Percentiles rank a stretch among this genome's conserved stretches.
phyloP scores from a whole-genome alignment of 2,113 vertebrate genomes.

The Hiodon tergisus region DNA sequence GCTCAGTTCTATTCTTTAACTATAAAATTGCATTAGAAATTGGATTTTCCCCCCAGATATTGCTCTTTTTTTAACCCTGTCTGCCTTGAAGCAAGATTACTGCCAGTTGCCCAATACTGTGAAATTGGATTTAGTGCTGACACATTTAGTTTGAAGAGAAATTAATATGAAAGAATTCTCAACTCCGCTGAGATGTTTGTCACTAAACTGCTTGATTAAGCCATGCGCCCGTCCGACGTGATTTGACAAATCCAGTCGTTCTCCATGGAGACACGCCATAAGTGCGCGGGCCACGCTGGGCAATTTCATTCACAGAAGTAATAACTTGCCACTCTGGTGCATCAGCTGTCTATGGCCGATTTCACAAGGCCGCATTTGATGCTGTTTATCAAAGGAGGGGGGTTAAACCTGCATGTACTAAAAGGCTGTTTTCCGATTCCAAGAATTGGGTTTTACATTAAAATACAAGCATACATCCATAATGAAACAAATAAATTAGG shows the following conservation, averaged over 20 bases:
- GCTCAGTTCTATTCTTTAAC: neutral
- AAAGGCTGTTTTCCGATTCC: neutral
- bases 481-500: no score
- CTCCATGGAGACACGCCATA: neutral
- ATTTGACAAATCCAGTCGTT: neutral
- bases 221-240: neutral
- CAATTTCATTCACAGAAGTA: neutral
- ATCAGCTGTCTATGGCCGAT: neutral
- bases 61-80: neutral
- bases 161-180: constrained; percentile 18
- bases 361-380: constrained; percentile 8
- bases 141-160: constrained; percentile 23
- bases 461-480: no score
- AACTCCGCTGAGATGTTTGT: constrained; percentile 18
- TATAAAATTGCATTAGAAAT: constrained; percentile 3
- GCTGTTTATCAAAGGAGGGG: neutral
- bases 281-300: neutral
- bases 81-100: constrained; percentile 18
- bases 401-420: neutral
- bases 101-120: constrained; percentile 19
- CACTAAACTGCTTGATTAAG: constrained; percentile 10
- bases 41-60: constrained; percentile 2
- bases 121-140: constrained; percentile 29
- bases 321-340: constrained; percentile 10
- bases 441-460: neutral